A percentile compares a stretch with the other conserved stretches of the same genome.
These are phyloP conservation scores for Rhinolophus sinicus DNA, from an alignment of 2,113 vertebrate genomes.

Conservation along the genomic window DNA sequence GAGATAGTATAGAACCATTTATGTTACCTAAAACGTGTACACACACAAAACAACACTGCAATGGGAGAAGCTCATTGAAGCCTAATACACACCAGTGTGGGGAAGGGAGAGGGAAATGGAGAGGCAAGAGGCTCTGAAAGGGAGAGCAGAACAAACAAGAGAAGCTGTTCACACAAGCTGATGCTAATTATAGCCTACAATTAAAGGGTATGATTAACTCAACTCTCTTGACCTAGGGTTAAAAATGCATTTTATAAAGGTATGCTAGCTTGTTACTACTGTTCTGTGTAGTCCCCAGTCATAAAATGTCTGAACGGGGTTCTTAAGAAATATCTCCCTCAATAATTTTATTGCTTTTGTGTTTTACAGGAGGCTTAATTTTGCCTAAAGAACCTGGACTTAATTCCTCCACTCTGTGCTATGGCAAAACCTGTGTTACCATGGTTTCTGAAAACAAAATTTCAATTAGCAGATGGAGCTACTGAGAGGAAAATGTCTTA, in stretches of 20 bases:
- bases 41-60: not conserved
- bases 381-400: conserved; percentile 76
- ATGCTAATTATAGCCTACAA: not conserved
- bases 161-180: not conserved
- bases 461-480: conserved; percentile 82
- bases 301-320: not conserved
- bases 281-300: not conserved
- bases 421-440: conserved; percentile 79
- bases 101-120: not conserved
- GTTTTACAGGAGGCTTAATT: conserved; percentile 71
- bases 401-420: conserved; percentile 70
- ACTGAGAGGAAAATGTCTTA: conserved; percentile 66
- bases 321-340: conserved; percentile 31
- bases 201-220: not conserved
- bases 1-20: not conserved
- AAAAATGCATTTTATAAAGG: not conserved
- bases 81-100: no score
- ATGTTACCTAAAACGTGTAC: not conserved
- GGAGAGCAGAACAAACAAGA: not conserved
- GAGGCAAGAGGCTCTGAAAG: not conserved
- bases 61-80: not conserved
- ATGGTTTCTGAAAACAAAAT: conserved; percentile 83
- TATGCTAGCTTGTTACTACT: not conserved
- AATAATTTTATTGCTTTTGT: conserved; percentile 61
- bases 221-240: not conserved